These are phyloP conservation scores for Sceliomorpha sp. DNA, from an alignment of 2,888 invertebrate species.

Conservation along the genomic window DNA sequence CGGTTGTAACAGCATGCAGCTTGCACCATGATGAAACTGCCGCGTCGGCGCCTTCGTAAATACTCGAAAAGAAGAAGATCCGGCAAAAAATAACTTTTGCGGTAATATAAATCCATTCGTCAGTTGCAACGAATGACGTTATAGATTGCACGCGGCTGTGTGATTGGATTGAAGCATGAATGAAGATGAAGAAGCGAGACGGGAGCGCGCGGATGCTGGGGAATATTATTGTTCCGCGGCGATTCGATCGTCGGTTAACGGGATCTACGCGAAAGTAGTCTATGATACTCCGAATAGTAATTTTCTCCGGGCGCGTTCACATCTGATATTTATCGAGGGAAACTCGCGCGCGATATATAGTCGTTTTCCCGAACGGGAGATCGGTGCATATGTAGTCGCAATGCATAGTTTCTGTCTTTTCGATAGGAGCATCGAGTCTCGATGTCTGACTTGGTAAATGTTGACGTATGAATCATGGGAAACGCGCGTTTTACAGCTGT, in stretches of 20 bases:
- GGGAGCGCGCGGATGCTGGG: constrained; percentile 4
- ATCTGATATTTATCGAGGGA: constrained; percentile 49
- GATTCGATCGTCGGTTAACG: constrained; percentile 17
- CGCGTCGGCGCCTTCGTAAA: too few species aligned
- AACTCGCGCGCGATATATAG: constrained; percentile 45
- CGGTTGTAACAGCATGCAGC: too few species aligned
- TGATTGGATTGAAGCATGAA: constrained; percentile 7
- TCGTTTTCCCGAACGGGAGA: constrained; percentile 20
- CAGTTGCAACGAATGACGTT: constrained; percentile 3
- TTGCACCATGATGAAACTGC: too few species aligned
- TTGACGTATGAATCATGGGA: constrained; percentile 52
- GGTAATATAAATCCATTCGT: background rate
- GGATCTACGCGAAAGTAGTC: constrained; percentile 5
- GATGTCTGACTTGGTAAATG: constrained; percentile 14
- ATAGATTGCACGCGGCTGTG: constrained; percentile 7
- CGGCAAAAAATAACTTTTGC: background rate
- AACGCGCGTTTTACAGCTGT: constrained; percentile 31
- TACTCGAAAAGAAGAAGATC: too few species aligned
- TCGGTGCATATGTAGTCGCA: constrained; percentile 3
- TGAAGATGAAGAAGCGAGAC: constrained; percentile 1
- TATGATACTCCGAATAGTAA: constrained; percentile 31
- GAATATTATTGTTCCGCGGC: constrained; percentile 23
- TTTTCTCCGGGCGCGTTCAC: constrained; percentile 44
- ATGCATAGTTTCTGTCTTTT: constrained; percentile 3
- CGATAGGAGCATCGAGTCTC: constrained; percentile 6